Conservation (phyloP, 2,888 invertebrate species). For the Ligdia adustata region DNA sequence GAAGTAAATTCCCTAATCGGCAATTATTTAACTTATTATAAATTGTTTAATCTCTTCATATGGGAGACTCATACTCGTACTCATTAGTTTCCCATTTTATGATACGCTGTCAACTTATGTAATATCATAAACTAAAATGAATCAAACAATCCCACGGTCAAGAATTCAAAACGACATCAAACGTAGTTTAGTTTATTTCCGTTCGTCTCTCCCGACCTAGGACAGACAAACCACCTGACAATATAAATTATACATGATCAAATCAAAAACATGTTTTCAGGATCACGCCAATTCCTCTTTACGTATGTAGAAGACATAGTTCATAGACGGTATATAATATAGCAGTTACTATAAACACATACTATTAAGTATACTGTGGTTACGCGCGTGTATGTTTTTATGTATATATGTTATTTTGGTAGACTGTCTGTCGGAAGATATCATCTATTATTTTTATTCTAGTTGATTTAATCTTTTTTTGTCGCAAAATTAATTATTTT, state of each 20-base stretch:
- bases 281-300: conserved; percentile 21
- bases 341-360: background rate
- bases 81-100: no score
- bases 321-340: background rate
- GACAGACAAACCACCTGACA: conserved; percentile 20
- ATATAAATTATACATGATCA: conserved; percentile 25
- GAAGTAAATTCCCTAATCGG: no score
- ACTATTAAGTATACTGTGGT: background rate
- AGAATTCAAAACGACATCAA: conserved; percentile 19
- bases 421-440: conserved; percentile 6
- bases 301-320: background rate
- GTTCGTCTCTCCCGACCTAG: conserved; percentile 22
- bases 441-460: no score
- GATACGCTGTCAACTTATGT: no score
- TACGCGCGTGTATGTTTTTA: background rate
- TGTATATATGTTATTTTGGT: conserved; percentile 8
- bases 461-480: no score
- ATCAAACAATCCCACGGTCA: no score
- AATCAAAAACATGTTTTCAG: conserved; percentile 33
- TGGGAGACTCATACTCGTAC: no score
- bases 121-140: no score
- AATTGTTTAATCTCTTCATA: no score
- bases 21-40: no score
- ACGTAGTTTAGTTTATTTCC: conserved; percentile 16
- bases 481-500: no score